Percentiles rank a stretch among this genome's conserved stretches.
phyloP scores from a whole-genome alignment of 2,888 invertebrate species.

The Tetragnatha montana region DNA sequence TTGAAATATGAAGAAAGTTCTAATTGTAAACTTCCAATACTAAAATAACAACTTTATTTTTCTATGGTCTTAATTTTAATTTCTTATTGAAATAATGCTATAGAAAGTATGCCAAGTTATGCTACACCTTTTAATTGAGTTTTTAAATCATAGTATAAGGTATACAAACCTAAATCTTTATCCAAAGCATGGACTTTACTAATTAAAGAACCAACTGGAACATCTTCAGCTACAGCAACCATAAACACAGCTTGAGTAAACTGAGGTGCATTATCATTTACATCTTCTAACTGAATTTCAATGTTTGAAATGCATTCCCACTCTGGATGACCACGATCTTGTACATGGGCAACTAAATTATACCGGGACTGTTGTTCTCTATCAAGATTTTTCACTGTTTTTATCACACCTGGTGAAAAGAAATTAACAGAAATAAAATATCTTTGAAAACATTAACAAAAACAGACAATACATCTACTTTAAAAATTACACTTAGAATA shows the following conservation, averaged over 20 bases:
- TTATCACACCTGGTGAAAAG: slow-evolving; percentile 77
- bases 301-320: slow-evolving; percentile 87
- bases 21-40: no score
- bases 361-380: slow-evolving; percentile 86
- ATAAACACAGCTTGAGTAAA: slow-evolving; percentile 67
- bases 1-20: no score
- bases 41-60: no score
- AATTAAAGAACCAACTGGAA: slow-evolving; percentile 88
- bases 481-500: no score
- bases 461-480: no score
- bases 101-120: no score
- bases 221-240: slow-evolving; percentile 85
- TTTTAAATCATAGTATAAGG: no score
- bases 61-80: no score
- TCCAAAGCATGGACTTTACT: slow-evolving; percentile 92
- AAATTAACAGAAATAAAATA: neutral
- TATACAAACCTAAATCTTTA: slow-evolving; percentile 83
- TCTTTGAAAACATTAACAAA: no score
- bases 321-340: slow-evolving; percentile 81
- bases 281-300: slow-evolving; percentile 84
- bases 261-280: slow-evolving; percentile 86
- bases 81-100: no score
- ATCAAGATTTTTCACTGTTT: slow-evolving; percentile 85
- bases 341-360: slow-evolving; percentile 86
- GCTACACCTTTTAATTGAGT: no score